phyloP scores from a whole-genome alignment of 2,113 vertebrate genomes.

The Gorsachius goisagi region DNA sequence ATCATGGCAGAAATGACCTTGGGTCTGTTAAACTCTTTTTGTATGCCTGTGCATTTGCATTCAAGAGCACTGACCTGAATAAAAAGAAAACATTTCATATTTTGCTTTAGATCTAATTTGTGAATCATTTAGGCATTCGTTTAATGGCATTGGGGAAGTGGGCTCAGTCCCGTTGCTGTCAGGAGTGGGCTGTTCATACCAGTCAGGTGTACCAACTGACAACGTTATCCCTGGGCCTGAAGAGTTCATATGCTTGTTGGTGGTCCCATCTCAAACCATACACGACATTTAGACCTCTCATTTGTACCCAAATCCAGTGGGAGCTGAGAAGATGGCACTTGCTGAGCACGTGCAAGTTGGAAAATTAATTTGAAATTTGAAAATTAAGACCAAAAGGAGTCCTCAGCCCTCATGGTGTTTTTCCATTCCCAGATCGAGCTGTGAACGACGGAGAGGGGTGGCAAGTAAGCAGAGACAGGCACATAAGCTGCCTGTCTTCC shows the following conservation, averaged over 20 bases:
- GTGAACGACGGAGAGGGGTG: neutral
- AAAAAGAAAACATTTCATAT: neutral
- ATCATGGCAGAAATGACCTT: neutral
- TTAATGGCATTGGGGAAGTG: neutral
- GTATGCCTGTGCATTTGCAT: neutral
- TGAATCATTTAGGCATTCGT: neutral
- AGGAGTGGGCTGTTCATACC: neutral
- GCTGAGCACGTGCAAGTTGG: neutral
- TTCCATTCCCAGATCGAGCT: neutral
- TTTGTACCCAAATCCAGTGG: neutral
- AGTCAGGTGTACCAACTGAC: neutral
- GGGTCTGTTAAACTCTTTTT: neutral
- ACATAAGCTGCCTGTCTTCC: neutral
- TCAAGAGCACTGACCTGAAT: neutral
- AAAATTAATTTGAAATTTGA: neutral
- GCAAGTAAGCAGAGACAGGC: neutral
- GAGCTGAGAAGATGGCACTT: neutral
- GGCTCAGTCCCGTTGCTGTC: neutral
- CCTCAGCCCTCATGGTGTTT: neutral
- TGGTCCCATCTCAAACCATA: neutral
- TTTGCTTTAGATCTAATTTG: neutral
- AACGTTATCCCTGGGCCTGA: neutral
- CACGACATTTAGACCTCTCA: rapidly evolving
- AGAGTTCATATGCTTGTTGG: rapidly evolving
- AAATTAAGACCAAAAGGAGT: neutral